Evolutionary conservation across 2,113 vertebrate genomes (phyloP).

Genomic region (Cygnus buccinator): DNA sequence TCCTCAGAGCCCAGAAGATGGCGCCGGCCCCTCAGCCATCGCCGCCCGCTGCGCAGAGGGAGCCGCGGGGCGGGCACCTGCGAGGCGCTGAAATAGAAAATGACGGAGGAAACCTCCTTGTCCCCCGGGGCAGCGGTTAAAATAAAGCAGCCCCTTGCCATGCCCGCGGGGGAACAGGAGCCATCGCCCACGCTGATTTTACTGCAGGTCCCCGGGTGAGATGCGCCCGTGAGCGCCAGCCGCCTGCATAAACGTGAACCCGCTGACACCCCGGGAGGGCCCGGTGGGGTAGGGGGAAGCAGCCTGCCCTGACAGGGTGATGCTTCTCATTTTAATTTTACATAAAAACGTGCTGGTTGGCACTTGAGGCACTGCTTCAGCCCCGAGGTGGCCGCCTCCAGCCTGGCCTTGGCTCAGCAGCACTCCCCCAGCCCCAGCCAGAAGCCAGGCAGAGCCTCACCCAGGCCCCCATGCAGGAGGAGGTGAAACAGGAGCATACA

Average conservation of each 20-base stretch:
- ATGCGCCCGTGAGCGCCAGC: background rate
- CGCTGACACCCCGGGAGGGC: no score
- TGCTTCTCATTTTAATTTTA: background rate
- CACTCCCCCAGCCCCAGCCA: background rate
- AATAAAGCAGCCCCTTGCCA: background rate
- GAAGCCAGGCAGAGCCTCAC: no score
- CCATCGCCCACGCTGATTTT: no score
- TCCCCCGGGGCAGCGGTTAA: background rate
- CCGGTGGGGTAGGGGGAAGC: no score
- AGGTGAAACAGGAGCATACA: accelerated
- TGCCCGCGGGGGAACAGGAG: background rate
- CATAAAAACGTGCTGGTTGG: background rate
- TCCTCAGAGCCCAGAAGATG: slow-evolving; percentile 39
- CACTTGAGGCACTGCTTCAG: no score
- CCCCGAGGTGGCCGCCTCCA: background rate
- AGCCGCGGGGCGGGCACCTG: background rate
- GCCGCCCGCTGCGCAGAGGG: accelerated
- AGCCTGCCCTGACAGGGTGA: no score
- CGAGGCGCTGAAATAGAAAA: background rate
- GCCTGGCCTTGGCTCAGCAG: background rate
- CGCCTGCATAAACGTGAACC: background rate
- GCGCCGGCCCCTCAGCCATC: slow-evolving; percentile 24
- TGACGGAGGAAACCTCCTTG: accelerated
- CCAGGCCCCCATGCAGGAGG: accelerated
- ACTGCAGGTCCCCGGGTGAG: background rate